Evolutionary conservation across 2,797 vertebrate genomes (phyloP).

Genomic region (Schizopygopsis pylzovi): DNA sequence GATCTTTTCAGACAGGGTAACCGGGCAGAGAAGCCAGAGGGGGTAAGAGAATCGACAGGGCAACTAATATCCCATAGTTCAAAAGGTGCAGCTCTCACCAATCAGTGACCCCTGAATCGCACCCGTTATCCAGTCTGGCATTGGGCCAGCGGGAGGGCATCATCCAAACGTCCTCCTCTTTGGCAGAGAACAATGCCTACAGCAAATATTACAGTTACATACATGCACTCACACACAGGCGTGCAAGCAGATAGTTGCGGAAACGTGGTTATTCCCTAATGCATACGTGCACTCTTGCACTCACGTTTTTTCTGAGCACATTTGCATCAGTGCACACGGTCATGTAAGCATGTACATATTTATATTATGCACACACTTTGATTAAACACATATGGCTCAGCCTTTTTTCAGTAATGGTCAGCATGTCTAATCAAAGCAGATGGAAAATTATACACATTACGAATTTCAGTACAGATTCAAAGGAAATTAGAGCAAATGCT

Average conservation of each 20-base stretch:
- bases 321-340: constrained; percentile 18
- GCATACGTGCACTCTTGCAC: constrained; percentile 1
- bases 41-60: constrained; percentile 27
- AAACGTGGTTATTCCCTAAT: constrained; percentile 32
- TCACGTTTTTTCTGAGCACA: neutral
- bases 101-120: constrained; percentile 67
- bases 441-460: constrained; percentile 37
- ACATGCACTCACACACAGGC: constrained; percentile 19
- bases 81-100: constrained; percentile 62
- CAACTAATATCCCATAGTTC: constrained; percentile 69
- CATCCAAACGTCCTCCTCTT: constrained; percentile 29
- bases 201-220: constrained; percentile 20
- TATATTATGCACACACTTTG: neutral
- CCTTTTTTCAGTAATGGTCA: neutral
- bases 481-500: constrained; percentile 16
- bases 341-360: constrained; percentile 6
- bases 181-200: constrained; percentile 37
- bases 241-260: neutral
- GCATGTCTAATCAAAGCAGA: constrained; percentile 9
- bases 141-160: constrained; percentile 53
- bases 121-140: constrained; percentile 62
- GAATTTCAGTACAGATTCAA: constrained; percentile 39
- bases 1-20: constrained; percentile 70
- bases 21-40: constrained; percentile 61
- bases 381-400: neutral